Percentiles rank a stretch among this genome's conserved stretches.
phyloP scores from a whole-genome alignment of 2,797 vertebrate genomes.

The Myotis findleyi region DNA sequence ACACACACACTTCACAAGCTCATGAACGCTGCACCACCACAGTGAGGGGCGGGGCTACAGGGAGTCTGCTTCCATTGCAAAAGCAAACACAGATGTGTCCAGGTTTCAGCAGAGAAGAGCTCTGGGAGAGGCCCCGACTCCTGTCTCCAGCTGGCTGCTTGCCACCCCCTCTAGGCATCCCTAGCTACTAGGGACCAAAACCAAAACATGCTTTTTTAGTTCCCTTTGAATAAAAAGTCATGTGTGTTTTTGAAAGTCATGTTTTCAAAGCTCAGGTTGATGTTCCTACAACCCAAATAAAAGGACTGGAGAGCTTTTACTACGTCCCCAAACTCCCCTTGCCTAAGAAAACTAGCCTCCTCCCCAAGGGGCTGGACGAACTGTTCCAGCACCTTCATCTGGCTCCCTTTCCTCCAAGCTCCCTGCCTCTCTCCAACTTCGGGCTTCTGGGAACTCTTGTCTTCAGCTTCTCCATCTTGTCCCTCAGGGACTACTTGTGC shows the following conservation, averaged over 20 bases:
- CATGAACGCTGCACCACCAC: neutral
- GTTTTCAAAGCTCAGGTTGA: conserved; percentile 28
- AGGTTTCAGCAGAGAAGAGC: neutral
- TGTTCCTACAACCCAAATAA: neutral
- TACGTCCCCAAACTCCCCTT: neutral
- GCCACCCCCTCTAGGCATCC: neutral
- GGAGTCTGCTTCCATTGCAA: neutral
- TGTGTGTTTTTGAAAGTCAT: neutral
- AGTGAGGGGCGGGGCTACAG: neutral
- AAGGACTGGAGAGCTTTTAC: conserved; percentile 8
- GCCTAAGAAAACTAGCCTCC: conserved; percentile 11
- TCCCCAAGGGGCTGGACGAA: neutral
- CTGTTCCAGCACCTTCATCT: neutral
- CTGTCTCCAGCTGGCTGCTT: neutral
- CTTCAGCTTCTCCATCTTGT: conserved; percentile 14
- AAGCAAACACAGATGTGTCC: neutral
- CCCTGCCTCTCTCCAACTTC: neutral
- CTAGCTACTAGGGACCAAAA: neutral
- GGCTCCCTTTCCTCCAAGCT: neutral
- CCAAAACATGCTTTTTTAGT: neutral
- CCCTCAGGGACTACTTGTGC: neutral
- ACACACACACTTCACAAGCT: neutral
- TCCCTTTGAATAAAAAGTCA: conserved; percentile 5
- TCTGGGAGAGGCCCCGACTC: neutral
- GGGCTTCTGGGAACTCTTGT: neutral